Percentiles rank a stretch among this genome's conserved stretches.
Conservation (phyloP, 2,113 vertebrate genomes). For the Mesembrinibis cayennensis region DNA sequence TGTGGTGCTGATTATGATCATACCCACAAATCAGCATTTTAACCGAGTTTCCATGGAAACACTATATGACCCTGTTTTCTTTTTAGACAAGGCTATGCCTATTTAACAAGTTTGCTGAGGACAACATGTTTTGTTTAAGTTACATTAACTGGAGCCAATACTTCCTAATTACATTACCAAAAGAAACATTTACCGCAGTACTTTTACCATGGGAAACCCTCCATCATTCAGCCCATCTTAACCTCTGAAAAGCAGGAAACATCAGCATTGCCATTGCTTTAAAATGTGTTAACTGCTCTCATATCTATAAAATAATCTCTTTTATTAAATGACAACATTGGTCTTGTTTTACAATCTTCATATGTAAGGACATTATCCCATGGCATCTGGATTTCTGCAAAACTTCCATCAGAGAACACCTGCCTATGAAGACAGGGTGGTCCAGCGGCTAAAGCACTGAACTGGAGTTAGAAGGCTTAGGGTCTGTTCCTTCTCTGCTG, state of each 20-base stretch:
- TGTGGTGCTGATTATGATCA: constrained; percentile 66
- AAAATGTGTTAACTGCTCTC: constrained; percentile 59
- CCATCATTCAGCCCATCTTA: constrained; percentile 50
- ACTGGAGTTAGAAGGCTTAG: neutral
- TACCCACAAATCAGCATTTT: constrained; percentile 73
- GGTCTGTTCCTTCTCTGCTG: neutral
- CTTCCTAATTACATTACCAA: constrained; percentile 82
- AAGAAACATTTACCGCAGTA: constrained; percentile 67
- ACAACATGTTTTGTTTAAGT: constrained; percentile 81
- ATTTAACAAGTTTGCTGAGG: constrained; percentile 73
- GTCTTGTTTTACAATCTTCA: neutral
- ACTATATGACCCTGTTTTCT: constrained; percentile 62
- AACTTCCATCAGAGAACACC: neutral
- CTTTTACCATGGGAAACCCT: constrained; percentile 64
- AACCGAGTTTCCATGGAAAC: constrained; percentile 76
- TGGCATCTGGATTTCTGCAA: neutral
- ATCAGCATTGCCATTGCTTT: constrained; percentile 54
- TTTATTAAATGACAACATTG: constrained; percentile 54
- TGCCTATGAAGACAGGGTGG: neutral
- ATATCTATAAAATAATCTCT: constrained; percentile 39
- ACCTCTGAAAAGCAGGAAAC: constrained; percentile 63
- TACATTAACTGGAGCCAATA: constrained; percentile 73
- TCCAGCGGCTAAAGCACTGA: neutral
- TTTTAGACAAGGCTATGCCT: constrained; percentile 74
- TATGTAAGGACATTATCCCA: neutral